A percentile compares a stretch with the other conserved stretches of the same genome.
phyloP scores from a whole-genome alignment of 2,888 invertebrate species.

The Archips xylosteana region DNA sequence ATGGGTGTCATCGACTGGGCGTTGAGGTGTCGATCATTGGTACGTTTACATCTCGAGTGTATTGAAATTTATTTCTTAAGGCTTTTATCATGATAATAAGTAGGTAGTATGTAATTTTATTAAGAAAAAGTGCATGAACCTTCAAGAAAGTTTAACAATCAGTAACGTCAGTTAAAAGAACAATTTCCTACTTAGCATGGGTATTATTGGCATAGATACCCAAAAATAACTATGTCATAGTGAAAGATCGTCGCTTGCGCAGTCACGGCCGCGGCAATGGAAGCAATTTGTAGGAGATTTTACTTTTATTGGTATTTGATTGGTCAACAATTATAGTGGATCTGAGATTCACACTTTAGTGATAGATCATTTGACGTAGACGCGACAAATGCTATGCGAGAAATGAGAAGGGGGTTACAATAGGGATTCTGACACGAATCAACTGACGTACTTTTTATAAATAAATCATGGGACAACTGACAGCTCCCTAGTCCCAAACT shows the following conservation, averaged over 20 bases:
- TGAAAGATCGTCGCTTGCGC: constrained; percentile 27
- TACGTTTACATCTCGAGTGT: too few species aligned
- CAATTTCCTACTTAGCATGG: neutral
- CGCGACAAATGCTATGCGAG: neutral
- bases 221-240: constrained; percentile 37
- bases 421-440: too few species aligned
- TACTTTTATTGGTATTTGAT: constrained; percentile 44
- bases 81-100: too few species aligned
- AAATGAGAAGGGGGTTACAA: neutral
- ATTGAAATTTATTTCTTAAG: too few species aligned
- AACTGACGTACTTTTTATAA: too few species aligned
- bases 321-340: constrained; percentile 41
- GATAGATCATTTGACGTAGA: constrained; percentile 17
- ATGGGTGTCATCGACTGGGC: too few species aligned
- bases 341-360: constrained; percentile 33
- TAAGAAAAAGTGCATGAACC: neutral
- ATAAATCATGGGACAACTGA: too few species aligned
- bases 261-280: constrained; percentile 25
- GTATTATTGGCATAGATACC: constrained; percentile 22
- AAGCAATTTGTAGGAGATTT: constrained; percentile 40
- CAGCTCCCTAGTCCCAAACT: too few species aligned
- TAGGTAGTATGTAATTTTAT: too few species aligned
- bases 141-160: neutral
- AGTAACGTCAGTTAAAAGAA: neutral
- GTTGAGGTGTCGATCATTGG: too few species aligned